Evolutionary conservation across 2,797 vertebrate genomes (phyloP).

Genomic region (Champsocephalus gunnari): DNA sequence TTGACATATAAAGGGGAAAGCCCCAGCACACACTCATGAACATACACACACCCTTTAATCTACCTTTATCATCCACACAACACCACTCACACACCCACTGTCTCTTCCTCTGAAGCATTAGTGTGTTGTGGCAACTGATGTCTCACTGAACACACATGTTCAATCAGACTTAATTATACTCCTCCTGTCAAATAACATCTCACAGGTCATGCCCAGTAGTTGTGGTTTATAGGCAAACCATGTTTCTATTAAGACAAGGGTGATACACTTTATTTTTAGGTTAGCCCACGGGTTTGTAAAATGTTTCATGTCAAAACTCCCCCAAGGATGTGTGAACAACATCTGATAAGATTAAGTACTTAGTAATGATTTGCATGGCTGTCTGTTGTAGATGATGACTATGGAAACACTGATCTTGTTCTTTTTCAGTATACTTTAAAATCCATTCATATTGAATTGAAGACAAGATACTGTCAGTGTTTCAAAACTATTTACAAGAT

Average conservation of each 20-base stretch:
- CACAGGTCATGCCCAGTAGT: slow-evolving; percentile 34
- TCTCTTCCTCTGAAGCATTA: slow-evolving; percentile 44
- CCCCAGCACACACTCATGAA: slow-evolving; percentile 42
- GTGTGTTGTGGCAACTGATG: slow-evolving; percentile 40
- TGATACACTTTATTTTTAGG: slow-evolving; percentile 52
- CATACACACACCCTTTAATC: slow-evolving; percentile 24
- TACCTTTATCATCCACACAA: slow-evolving; percentile 25
- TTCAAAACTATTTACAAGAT: slow-evolving; percentile 1
- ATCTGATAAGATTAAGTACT: slow-evolving; percentile 38
- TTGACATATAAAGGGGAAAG: slow-evolving; percentile 70
- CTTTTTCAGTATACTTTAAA: neutral
- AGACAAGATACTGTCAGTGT: neutral
- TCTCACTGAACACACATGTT: slow-evolving; percentile 32
- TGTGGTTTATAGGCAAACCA: slow-evolving; percentile 44
- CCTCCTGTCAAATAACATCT: slow-evolving; percentile 35
- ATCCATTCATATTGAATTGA: neutral
- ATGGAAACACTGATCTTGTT: slow-evolving; percentile 7
- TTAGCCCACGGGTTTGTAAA: slow-evolving; percentile 34
- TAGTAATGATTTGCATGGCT: slow-evolving; percentile 35
- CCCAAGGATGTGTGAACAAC: neutral
- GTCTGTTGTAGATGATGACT: slow-evolving; percentile 5
- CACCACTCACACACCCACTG: slow-evolving; percentile 29
- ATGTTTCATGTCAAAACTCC: slow-evolving; percentile 46
- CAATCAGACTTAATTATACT: slow-evolving; percentile 33
- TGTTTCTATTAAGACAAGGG: slow-evolving; percentile 44